Conservation (phyloP, 1,140 invertebrate genomes). For the Achatina immaculata region DNA sequence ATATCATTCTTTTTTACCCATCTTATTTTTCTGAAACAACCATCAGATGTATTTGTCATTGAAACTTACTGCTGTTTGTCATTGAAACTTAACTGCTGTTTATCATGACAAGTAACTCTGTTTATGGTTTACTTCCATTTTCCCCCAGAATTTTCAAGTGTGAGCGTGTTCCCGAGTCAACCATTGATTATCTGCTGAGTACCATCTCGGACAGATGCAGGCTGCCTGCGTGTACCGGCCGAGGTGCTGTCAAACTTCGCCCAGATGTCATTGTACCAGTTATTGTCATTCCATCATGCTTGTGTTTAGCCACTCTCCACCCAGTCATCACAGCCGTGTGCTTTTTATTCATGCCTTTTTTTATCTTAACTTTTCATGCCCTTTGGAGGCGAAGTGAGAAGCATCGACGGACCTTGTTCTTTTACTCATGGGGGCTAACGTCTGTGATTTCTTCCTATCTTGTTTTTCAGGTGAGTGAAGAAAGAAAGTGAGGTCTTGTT, state of each 20-base stretch:
- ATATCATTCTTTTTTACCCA: too few species aligned
- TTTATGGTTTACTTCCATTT: too few species aligned
- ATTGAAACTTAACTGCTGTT: too few species aligned
- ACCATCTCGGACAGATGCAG: conserved; percentile 59
- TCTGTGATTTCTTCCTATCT: conserved; percentile 58
- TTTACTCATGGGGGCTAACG: conserved; percentile 60
- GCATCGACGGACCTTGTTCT: conserved; percentile 54
- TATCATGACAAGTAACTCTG: too few species aligned
- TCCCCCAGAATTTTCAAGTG: conserved; percentile 53
- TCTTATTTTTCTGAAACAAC: too few species aligned
- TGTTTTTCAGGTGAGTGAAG: conserved; percentile 43
- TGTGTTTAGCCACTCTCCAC: conserved; percentile 56
- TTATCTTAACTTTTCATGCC: conserved; percentile 60
- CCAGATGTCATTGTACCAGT: conserved; percentile 60
- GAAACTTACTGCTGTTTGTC: too few species aligned
- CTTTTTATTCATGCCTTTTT: conserved; percentile 53
- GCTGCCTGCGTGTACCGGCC: conserved; percentile 56
- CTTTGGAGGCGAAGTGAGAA: conserved; percentile 30
- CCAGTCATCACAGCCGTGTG: conserved; percentile 49
- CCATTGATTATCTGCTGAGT: conserved; percentile 43
- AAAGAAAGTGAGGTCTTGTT: neutral
- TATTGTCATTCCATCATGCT: conserved; percentile 52
- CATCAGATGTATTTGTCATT: too few species aligned
- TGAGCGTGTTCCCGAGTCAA: conserved; percentile 46
- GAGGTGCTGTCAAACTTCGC: conserved; percentile 57